These are phyloP conservation scores for Ahaetulla prasina DNA, from an alignment of 2,113 vertebrate species.

Conservation along the genomic window DNA sequence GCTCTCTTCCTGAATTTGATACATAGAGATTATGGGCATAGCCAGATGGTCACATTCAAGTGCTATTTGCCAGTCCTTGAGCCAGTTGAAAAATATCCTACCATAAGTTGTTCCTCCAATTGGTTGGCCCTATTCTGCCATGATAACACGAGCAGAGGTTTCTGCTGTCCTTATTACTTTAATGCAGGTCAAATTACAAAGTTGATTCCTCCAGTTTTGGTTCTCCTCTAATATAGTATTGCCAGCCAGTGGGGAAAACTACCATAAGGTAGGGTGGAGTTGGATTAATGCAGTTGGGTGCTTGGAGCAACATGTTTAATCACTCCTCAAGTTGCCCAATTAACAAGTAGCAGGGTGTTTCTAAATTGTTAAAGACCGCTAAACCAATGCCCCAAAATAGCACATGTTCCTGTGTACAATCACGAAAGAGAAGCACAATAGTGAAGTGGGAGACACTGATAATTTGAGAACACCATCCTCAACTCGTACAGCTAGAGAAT, in stretches of 20 bases:
- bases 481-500: background rate
- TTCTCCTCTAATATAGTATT: background rate
- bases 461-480: background rate
- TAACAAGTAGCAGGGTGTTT: background rate
- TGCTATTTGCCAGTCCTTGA: background rate
- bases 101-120: background rate
- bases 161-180: background rate
- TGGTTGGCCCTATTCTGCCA: background rate
- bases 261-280: background rate
- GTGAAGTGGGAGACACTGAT: background rate
- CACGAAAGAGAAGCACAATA: background rate
- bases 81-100: background rate
- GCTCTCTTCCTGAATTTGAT: background rate
- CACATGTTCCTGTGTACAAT: background rate
- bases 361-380: background rate
- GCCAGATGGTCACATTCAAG: background rate
- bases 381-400: background rate
- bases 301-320: background rate
- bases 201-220: background rate
- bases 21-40: background rate
- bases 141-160: background rate
- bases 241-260: background rate
- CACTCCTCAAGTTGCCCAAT: background rate
- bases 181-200: background rate
- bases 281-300: background rate